These are phyloP conservation scores for Microtus oregoni DNA, from an alignment of 2,113 vertebrate species.

Conservation along the genomic window DNA sequence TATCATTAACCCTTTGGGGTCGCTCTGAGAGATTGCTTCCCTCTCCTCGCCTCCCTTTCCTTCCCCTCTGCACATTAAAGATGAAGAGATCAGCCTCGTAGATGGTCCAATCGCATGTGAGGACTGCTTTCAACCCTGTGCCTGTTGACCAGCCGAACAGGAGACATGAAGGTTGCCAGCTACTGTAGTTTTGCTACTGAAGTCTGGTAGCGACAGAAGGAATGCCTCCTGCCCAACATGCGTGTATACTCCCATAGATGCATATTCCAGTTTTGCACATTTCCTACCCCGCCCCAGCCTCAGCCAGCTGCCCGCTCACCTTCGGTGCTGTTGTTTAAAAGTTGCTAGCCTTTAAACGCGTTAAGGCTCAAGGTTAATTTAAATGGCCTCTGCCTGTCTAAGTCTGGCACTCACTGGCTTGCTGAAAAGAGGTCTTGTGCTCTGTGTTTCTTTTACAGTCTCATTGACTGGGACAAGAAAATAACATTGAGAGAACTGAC, in stretches of 20 bases:
- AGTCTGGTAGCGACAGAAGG: constrained; percentile 9
- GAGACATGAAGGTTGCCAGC: constrained; percentile 74
- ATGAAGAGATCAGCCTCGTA: constrained; percentile 88
- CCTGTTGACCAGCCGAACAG: constrained; percentile 77
- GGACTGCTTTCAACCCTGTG: constrained; percentile 80
- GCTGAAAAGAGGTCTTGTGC: constrained; percentile 67
- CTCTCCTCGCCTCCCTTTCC: constrained; percentile 57
- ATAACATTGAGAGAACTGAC: constrained; percentile 62
- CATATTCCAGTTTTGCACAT: not conserved
- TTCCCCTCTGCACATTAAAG: constrained; percentile 80
- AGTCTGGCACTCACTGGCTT: constrained; percentile 62
- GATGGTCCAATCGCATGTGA: constrained; percentile 74
- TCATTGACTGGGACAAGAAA: constrained; percentile 78
- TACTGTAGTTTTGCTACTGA: constrained; percentile 76
- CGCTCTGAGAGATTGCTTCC: constrained; percentile 78
- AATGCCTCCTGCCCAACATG: not conserved
- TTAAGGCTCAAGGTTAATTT: constrained; percentile 65
- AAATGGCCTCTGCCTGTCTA: constrained; percentile 46
- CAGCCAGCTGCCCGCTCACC: not conserved
- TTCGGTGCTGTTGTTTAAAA: constrained; percentile 8
- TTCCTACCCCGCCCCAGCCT: not conserved
- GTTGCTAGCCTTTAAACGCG: constrained; percentile 53
- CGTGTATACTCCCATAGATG: rapidly evolving
- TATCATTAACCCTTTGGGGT: constrained; percentile 88
- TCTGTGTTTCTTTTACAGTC: constrained; percentile 63